phyloP scores from a whole-genome alignment of 2,797 vertebrate species.

The Danio kyathit region DNA sequence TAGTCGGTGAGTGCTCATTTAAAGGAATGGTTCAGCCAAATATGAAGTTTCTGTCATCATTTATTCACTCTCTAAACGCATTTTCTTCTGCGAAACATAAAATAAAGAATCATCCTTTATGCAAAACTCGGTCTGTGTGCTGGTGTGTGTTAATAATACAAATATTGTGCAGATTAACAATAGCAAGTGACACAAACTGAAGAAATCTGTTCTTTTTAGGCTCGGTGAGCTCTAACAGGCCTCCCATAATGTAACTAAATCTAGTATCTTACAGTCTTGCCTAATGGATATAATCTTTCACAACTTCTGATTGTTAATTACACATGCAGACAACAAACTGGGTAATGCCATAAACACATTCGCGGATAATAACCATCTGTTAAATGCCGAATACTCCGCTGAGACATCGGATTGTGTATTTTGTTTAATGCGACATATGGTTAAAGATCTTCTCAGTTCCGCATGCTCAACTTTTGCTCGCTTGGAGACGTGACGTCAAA shows the following conservation, averaged over 20 bases:
- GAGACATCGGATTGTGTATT: conserved; percentile 1
- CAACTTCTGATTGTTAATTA: conserved; percentile 38
- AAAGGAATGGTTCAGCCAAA: conserved; percentile 48
- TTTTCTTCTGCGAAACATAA: conserved; percentile 25
- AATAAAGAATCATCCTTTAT: conserved; percentile 11
- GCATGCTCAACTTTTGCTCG: background rate
- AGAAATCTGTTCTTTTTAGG: background rate
- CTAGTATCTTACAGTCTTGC: conserved; percentile 42
- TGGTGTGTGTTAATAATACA: conserved; percentile 4
- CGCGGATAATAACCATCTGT: conserved; percentile 37
- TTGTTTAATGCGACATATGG: conserved; percentile 26
- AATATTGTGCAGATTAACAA: conserved; percentile 11
- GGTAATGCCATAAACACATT: conserved; percentile 24
- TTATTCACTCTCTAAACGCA: background rate
- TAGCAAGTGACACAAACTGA: background rate
- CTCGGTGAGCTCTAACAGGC: background rate
- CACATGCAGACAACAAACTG: conserved; percentile 8
- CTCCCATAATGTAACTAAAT: conserved; percentile 21
- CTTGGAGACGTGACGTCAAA: conserved; percentile 1
- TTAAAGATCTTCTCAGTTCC: background rate
- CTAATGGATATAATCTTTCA: conserved; percentile 19
- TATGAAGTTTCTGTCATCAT: conserved; percentile 7
- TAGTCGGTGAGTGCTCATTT: conserved; percentile 28
- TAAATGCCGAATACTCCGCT: conserved; percentile 4
- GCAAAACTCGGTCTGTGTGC: background rate